Percentiles rank a stretch among this genome's conserved stretches.
phyloP scores from a whole-genome alignment of 1,140 invertebrate genomes.

The Philaenus spumarius region DNA sequence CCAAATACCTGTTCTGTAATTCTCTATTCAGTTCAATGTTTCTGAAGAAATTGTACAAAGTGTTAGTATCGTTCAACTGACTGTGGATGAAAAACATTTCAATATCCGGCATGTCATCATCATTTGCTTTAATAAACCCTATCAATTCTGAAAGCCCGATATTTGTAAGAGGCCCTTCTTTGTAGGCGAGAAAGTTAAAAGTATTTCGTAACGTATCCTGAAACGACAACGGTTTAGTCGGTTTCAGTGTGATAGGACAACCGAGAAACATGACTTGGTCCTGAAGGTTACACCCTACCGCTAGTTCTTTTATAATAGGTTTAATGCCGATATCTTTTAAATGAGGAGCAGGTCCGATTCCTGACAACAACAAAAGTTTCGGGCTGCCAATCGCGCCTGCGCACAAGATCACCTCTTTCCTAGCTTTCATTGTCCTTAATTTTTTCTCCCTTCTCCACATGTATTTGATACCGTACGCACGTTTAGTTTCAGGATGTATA shows the following conservation, averaged over 20 bases:
- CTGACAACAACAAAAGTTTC: constrained; percentile 64
- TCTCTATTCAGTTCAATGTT: constrained; percentile 3
- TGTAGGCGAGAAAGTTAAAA: constrained; percentile 56
- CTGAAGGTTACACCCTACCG: constrained; percentile 71
- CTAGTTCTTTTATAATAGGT: constrained; percentile 53
- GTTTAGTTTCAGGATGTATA: constrained; percentile 56
- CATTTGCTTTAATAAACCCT: constrained; percentile 75
- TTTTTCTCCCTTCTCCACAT: constrained; percentile 30
- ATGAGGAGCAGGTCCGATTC: constrained; percentile 61
- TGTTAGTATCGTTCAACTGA: constrained; percentile 69
- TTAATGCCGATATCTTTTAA: constrained; percentile 58
- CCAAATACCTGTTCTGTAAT: background rate
- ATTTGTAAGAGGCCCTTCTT: constrained; percentile 44
- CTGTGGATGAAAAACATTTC: constrained; percentile 75
- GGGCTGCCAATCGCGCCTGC: constrained; percentile 61
- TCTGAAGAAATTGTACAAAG: background rate
- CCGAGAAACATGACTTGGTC: constrained; percentile 47
- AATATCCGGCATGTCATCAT: constrained; percentile 62
- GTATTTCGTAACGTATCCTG: constrained; percentile 39
- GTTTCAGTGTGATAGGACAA: constrained; percentile 46
- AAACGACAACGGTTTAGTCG: constrained; percentile 54
- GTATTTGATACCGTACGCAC: constrained; percentile 65
- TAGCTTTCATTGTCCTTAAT: constrained; percentile 20
- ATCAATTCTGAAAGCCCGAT: constrained; percentile 70
- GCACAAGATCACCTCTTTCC: constrained; percentile 39